These are phyloP conservation scores for Cryptoprocta ferox DNA, from an alignment of 2,797 vertebrate species.

Conservation along the genomic window DNA sequence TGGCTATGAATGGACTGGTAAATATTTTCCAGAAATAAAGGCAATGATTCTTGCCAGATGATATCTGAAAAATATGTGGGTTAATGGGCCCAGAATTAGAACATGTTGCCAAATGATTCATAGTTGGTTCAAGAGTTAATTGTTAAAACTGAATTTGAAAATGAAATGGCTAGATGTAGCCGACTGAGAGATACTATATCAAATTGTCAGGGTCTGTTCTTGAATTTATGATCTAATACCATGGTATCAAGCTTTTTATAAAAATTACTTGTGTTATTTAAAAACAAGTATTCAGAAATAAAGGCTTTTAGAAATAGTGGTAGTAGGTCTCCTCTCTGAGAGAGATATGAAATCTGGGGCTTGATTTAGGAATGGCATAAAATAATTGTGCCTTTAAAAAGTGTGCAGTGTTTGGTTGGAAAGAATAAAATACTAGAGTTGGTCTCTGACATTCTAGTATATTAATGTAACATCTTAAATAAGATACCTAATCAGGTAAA, in stretches of 20 bases:
- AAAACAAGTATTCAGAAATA: background rate
- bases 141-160: conserved; percentile 36
- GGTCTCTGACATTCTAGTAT: background rate
- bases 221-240: background rate
- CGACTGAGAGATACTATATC: background rate
- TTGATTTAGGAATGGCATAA: background rate
- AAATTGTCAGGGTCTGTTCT: background rate
- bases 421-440: conserved; percentile 3
- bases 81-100: background rate
- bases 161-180: background rate
- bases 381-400: conserved; percentile 8
- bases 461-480: background rate
- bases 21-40: conserved; percentile 14
- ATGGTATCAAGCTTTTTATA: background rate
- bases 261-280: background rate
- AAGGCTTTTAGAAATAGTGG: background rate
- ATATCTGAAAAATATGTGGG: background rate
- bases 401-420: conserved; percentile 32
- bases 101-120: background rate
- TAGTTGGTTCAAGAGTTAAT: conserved; percentile 18
- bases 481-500: background rate
- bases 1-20: background rate
- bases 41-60: background rate
- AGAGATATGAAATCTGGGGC: background rate
- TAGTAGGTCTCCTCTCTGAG: background rate